Percentiles rank a stretch among this genome's conserved stretches.
These are phyloP conservation scores for Mesocentrotus franciscanus DNA, from an alignment of 53 echinoderm and acorn worm species.

Conservation along the genomic window DNA sequence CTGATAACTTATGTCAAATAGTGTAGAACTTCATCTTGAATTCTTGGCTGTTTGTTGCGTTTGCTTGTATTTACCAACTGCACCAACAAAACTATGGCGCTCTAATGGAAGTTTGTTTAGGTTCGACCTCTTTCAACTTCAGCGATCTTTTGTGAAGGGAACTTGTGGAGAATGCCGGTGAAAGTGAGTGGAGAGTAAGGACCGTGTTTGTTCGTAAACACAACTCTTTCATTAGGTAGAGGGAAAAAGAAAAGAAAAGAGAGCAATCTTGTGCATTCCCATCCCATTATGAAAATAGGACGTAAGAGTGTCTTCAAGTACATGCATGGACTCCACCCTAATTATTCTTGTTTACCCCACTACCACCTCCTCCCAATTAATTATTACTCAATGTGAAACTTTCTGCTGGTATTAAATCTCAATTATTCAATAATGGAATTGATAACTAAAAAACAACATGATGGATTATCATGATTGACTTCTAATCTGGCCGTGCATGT, in stretches of 20 bases:
- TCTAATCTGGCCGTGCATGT: not conserved
- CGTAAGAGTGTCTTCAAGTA: not conserved
- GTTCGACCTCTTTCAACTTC: conserved; percentile 13
- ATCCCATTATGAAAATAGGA: not conserved
- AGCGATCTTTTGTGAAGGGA: conserved; percentile 26
- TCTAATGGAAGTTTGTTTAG: conserved; percentile 64
- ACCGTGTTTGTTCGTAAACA: conserved; percentile 51
- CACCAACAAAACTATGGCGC: conserved; percentile 18
- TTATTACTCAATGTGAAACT: not conserved
- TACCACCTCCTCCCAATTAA: not conserved
- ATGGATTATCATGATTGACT: not conserved
- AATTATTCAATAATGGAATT: not conserved
- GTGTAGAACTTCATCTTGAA: conserved; percentile 27
- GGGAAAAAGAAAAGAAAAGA: not conserved
- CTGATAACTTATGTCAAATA: not conserved
- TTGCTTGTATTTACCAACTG: conserved; percentile 9
- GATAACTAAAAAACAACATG: not conserved
- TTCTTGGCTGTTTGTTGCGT: not conserved
- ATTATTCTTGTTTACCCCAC: not conserved
- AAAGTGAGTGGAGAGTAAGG: not conserved
- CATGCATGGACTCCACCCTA: conserved; percentile 18
- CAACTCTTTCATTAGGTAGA: not conserved
- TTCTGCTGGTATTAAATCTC: not conserved
- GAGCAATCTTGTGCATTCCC: not conserved
- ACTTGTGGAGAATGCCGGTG: not conserved